Evolutionary conservation across 2,888 invertebrate species (phyloP), one percentile per base, ranked within the genome.

Genomic region (Camptogramma bilineatum): DNA sequence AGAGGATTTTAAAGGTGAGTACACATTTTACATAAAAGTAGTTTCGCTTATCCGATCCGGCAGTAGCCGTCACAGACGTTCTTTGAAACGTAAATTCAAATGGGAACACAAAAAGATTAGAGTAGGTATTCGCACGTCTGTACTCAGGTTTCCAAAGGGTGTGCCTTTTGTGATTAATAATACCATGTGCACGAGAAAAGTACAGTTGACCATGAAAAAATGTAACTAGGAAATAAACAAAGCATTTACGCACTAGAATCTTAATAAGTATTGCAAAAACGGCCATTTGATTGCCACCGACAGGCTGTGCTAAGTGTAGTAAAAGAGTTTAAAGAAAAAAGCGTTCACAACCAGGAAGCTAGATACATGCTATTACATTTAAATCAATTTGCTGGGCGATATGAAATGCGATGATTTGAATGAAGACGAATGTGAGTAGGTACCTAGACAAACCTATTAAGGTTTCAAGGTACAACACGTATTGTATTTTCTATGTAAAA

Each of bases 51-150:
- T 81, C 81, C 56, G 53, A 60, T 60, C 50, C 81, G 80, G 77
- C 13, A 13, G 34, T 83, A 79, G 78, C 80, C 80, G 72, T 73
- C 81, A 53, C 46, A 80, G 79, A 77, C 75, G 66, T 76, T 80
- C 81, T 81, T 84, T 82, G 82, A 83, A 75, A 78, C 81, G 82
- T 80, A 85, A 85, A 88, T 83, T 82, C 76, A 82, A 81, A 83
- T 85, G 80, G 73, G 82, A 85, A 81, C 79, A 81, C 79, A 80
- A 81, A 82, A 78, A 82, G 82, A 83, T 85, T 84, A 82, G 77
- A 78, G 78, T 72, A 72, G 63, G 64, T 66, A 64, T 65, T 66
- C 69, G 63, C 82, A 79, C 82, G 80, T 83, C 77, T 80, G 72
- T 77, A 79, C 75, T 80, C 78, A 79, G 77, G 80, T 79, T 82